Percentiles rank a stretch among this genome's conserved stretches.
Conservation (phyloP, 2,888 invertebrate species). For the Ptychoptera contaminata region DNA sequence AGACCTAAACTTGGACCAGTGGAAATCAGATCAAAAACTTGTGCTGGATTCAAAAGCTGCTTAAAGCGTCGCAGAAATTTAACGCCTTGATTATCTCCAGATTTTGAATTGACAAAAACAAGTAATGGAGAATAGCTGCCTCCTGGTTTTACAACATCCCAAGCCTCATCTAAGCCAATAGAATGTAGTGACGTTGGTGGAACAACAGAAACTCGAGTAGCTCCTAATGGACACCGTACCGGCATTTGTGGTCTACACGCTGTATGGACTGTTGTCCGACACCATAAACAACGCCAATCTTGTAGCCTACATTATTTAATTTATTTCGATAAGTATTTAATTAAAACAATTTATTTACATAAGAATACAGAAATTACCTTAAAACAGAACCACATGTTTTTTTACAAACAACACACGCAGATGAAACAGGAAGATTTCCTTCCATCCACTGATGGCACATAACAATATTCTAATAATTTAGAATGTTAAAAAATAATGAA, state of each 20-base stretch:
- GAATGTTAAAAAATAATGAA: background rate
- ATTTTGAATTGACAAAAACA: slow-evolving; percentile 95
- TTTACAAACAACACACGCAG: slow-evolving; percentile 85
- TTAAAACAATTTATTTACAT: no score
- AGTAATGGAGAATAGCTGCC: slow-evolving; percentile 55
- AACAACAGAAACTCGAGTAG: slow-evolving; percentile 79
- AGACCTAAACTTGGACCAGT: slow-evolving; percentile 71
- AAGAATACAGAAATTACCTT: no score
- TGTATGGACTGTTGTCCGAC: slow-evolving; percentile 81
- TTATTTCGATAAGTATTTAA: no score
- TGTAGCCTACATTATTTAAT: slow-evolving; percentile 45
- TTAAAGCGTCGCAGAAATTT: slow-evolving; percentile 90
- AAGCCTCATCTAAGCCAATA: slow-evolving; percentile 77
- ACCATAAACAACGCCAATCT: slow-evolving; percentile 97
- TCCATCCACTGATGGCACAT: slow-evolving; percentile 99
- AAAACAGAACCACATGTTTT: slow-evolving; percentile 94
- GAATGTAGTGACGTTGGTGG: slow-evolving; percentile 88
- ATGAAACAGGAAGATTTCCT: slow-evolving; percentile 88
- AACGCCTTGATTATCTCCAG: slow-evolving; percentile 94
- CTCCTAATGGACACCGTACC: slow-evolving; percentile 71
- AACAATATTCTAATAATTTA: slow-evolving; percentile 47
- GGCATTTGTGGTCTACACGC: slow-evolving; percentile 69
- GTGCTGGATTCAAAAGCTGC: slow-evolving; percentile 90
- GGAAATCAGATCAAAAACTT: slow-evolving; percentile 91
- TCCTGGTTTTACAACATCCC: slow-evolving; percentile 65